A percentile compares a stretch with the other conserved stretches of the same genome.
These are phyloP conservation scores for Ypsolopha scabrella DNA, from an alignment of 2,888 invertebrate species.

Conservation along the genomic window DNA sequence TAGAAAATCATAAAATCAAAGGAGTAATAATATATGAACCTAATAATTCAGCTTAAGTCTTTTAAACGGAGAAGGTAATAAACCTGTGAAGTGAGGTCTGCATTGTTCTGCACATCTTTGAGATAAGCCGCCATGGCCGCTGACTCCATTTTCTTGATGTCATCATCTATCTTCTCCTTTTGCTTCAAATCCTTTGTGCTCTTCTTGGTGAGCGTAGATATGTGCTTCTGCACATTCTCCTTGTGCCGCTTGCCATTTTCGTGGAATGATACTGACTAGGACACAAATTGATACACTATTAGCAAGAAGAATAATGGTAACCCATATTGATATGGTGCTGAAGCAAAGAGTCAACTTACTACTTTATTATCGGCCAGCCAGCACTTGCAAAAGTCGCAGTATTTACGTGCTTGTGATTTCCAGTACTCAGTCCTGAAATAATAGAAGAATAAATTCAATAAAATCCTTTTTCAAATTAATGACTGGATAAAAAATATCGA, in stretches of 20 bases:
- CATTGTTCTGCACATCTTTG: constrained; percentile 82
- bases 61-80: no score
- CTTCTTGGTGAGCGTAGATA: constrained; percentile 86
- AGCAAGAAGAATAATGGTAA: no score
- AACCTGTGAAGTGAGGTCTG: constrained; percentile 73
- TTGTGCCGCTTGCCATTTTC: constrained; percentile 94
- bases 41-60: no score
- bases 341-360: constrained; percentile 53
- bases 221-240: constrained; percentile 88
- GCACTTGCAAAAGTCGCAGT: constrained; percentile 97
- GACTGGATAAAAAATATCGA: not conserved
- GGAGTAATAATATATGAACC: no score
- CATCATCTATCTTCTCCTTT: constrained; percentile 80
- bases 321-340: no score
- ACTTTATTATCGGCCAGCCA: constrained; percentile 99
- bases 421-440: constrained; percentile 91
- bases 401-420: constrained; percentile 96
- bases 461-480: not conserved
- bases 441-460: not conserved
- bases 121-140: constrained; percentile 90
- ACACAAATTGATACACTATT: constrained; percentile 11
- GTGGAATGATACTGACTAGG: constrained; percentile 92
- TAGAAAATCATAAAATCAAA: no score
- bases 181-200: constrained; percentile 85
- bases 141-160: constrained; percentile 90